Evolutionary conservation across 1,140 invertebrate species (phyloP), one percentile per base, ranked within the genome.

Genomic region (Zaprionus vittiger): DNA sequence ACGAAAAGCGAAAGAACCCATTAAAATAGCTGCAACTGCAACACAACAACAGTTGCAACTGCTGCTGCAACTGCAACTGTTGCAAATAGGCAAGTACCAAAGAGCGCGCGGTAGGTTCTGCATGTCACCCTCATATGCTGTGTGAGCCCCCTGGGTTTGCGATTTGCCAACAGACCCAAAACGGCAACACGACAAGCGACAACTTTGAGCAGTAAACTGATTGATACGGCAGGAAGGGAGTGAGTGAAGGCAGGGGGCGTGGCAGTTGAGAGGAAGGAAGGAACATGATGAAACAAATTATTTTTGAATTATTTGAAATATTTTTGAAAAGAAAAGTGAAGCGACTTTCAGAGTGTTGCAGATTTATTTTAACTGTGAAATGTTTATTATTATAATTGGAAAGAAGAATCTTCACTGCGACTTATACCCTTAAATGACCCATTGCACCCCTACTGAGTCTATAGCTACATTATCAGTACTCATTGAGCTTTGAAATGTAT

Each of bases 1-100:
- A 73, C 85, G 70, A 89, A 89, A 90, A 90, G 85, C 85, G 85
- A 90, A 90, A 90, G 81, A 90, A 90, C 85, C 85, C 85, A 90
- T 90, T 90, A 90, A 90, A 90, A 90, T 90, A 82, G 79, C 76
- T 80, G 73, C 81, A 81, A 81, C 63, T 73, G 55, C 60, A 47
- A 55, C 49, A 41, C 55, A 44, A 38, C 61, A 56, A 59, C 52
- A 68, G 54, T 37, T 28, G 37, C 55, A 55, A 62, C 47, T 64
- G 62, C 52, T 38, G 37, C 37, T 15, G 37, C 15, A 15, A 62
- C 69, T 62, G 52, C 60, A 72, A 72, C 82, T 69, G 81, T 73
- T 68, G 73, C 81, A 74, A 77, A 73, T 54, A 38, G 56, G 49
- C 41, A 65, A 44, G 24, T 57, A 38, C 54, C 15, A 2, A 41